Conservation (phyloP, 1,140 invertebrate species). For the Chlorops oryzae region DNA sequence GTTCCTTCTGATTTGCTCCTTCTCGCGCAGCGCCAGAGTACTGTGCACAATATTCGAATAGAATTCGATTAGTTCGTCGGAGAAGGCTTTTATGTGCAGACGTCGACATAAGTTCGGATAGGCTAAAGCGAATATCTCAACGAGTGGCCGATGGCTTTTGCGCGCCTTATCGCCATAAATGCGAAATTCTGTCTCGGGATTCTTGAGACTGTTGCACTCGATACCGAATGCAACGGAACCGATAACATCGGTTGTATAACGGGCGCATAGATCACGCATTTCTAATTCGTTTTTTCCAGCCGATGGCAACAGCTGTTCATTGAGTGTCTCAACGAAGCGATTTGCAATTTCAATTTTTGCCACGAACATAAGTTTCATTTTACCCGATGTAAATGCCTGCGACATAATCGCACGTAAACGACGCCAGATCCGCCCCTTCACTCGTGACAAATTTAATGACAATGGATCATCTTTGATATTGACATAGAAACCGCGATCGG, state of each 20-base stretch:
- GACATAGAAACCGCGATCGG: conserved; percentile 30
- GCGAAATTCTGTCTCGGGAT: conserved; percentile 52
- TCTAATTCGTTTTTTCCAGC: conserved; percentile 19
- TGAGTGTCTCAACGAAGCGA: no score
- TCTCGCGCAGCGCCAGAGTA: conserved; percentile 44
- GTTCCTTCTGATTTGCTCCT: conserved; percentile 37
- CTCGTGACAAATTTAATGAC: conserved; percentile 42
- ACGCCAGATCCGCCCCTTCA: conserved; percentile 50
- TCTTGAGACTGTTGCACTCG: conserved; percentile 43
- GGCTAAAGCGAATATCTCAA: no score
- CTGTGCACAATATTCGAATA: conserved; percentile 38
- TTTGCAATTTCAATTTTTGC: no score
- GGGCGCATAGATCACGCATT: conserved; percentile 43
- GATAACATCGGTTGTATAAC: conserved; percentile 50
- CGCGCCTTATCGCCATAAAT: no score
- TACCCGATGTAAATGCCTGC: conserved; percentile 53
- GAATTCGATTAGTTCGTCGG: conserved; percentile 39
- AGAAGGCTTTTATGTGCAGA: no score
- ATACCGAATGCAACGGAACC: conserved; percentile 49
- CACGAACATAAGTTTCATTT: conserved; percentile 54
- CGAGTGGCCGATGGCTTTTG: no score
- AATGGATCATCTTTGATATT: conserved; percentile 30
- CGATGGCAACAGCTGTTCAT: no score
- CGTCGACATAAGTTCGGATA: no score
- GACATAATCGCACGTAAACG: conserved; percentile 49